Conservation (phyloP, 2,797 vertebrate species). For the Eurystomus glaucurus region DNA sequence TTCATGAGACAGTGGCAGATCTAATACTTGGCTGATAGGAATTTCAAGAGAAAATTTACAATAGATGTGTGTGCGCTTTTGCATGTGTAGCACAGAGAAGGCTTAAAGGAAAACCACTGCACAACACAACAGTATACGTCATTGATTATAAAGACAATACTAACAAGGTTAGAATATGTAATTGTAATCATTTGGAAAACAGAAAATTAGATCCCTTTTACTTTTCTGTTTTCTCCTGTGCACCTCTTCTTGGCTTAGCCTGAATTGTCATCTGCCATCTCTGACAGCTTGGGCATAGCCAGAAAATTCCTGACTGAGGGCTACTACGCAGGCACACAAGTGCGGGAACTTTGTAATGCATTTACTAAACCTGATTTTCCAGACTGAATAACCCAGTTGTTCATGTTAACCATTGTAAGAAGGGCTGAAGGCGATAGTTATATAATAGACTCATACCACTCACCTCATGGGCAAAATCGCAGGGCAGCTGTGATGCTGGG, state of each 20-base stretch:
- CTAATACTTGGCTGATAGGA: not conserved
- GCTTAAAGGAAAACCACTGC: not conserved
- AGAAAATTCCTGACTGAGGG: not conserved
- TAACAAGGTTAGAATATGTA: not conserved
- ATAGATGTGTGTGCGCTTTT: not conserved
- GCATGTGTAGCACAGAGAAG: not conserved
- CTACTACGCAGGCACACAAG: not conserved
- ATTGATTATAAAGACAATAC: not conserved
- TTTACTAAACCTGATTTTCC: not conserved
- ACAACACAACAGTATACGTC: not conserved
- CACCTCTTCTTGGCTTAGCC: not conserved
- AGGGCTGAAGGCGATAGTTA: not conserved
- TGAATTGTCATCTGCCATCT: not conserved
- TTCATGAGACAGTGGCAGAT: not conserved
- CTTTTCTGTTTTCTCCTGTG: not conserved
- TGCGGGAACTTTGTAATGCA: not conserved
- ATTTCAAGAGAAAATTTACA: not conserved
- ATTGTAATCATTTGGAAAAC: not conserved
- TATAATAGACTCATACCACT: not conserved
- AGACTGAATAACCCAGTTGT: not conserved
- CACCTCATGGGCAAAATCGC: not conserved
- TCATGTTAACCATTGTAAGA: accelerated
- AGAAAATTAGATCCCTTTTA: not conserved
- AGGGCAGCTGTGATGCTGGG: not conserved
- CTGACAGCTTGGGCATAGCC: not conserved